phyloP scores from a whole-genome alignment of 2,797 vertebrate species.

The Tauraco hartlaubi region DNA sequence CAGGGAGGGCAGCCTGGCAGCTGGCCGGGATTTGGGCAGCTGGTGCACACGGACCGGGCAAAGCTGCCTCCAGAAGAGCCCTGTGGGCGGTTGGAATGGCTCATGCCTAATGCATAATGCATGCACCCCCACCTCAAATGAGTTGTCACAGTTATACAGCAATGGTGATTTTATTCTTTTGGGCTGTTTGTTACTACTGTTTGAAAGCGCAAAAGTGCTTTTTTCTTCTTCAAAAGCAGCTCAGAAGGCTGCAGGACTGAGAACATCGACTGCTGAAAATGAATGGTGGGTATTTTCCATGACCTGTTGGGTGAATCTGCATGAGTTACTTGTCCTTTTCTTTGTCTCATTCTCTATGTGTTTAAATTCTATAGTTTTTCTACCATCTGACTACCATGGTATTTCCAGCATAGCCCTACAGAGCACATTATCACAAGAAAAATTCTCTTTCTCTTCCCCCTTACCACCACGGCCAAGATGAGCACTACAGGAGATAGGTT shows the following conservation, averaged over 20 bases:
- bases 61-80: background rate
- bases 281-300: background rate
- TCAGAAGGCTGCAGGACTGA: background rate
- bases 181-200: background rate
- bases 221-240: background rate
- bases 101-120: background rate
- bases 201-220: background rate
- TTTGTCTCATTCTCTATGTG: background rate
- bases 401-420: background rate
- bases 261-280: background rate
- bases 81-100: accelerated
- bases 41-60: accelerated
- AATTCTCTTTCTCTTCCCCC: background rate
- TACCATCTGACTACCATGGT: background rate
- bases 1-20: background rate
- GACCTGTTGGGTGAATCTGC: background rate
- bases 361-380: background rate
- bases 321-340: background rate
- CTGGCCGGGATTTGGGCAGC: background rate
- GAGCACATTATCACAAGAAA: background rate
- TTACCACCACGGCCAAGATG: background rate
- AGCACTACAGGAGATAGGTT: background rate
- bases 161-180: background rate
- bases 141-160: background rate
- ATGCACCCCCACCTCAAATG: background rate